A percentile compares a stretch with the other conserved stretches of the same genome.
Evolutionary conservation across 2,888 invertebrate species (phyloP).

Genomic region (Melanargia galathea): DNA sequence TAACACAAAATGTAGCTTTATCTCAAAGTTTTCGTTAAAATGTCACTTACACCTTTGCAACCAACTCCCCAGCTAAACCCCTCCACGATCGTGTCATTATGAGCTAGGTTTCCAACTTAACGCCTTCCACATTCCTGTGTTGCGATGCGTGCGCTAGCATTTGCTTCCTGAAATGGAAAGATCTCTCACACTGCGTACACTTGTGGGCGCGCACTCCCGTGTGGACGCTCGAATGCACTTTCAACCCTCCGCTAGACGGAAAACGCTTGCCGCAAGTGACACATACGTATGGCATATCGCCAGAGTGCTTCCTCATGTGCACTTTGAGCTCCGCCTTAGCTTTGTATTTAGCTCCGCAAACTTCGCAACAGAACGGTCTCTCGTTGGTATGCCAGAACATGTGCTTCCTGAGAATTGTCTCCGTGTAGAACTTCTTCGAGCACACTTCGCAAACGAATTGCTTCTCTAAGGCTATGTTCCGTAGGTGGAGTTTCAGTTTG

Average conservation of each 20-base stretch:
- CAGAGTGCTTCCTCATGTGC: conserved; percentile 51
- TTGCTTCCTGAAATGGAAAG: conserved; percentile 46
- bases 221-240: conserved; percentile 45
- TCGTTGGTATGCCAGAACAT: conserved; percentile 56
- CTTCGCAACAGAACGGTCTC: conserved; percentile 51
- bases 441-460: conserved; percentile 53
- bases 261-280: conserved; percentile 43
- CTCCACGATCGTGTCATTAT: too few species aligned
- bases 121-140: conserved; percentile 40
- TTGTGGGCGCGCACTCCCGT: conserved; percentile 41
- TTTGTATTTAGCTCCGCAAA: conserved; percentile 55
- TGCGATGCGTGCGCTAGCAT: conserved; percentile 48
- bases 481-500: conserved; percentile 48
- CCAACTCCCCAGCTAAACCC: too few species aligned
- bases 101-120: conserved; percentile 31
- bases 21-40: too few species aligned
- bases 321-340: conserved; percentile 49
- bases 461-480: conserved; percentile 44
- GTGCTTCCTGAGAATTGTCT: conserved; percentile 48
- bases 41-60: too few species aligned
- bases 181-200: conserved; percentile 40
- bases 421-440: conserved; percentile 46
- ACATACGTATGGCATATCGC: conserved; percentile 46
- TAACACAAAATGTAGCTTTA: too few species aligned
- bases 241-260: conserved; percentile 40